phyloP scores from a whole-genome alignment of 2,113 vertebrate species.

The Tapirus terrestris region DNA sequence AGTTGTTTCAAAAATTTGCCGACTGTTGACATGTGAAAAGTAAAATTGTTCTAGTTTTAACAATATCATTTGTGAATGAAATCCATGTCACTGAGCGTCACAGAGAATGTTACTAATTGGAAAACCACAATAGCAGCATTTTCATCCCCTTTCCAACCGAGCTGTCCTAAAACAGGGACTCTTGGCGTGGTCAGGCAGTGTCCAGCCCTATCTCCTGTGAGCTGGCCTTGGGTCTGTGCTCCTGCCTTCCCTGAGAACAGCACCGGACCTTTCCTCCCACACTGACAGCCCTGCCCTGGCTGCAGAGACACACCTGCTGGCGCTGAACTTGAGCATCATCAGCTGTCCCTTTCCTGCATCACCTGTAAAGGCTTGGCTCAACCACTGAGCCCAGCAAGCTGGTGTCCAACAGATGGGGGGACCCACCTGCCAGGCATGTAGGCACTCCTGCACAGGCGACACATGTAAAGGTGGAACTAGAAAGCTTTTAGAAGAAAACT shows the following conservation, averaged over 20 bases:
- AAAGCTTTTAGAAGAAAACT: too few species aligned
- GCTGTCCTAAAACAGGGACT: too few species aligned
- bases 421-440: not conserved
- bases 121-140: not conserved
- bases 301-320: not conserved
- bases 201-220: too few species aligned
- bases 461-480: too few species aligned
- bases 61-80: not conserved
- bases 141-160: too few species aligned
- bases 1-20: not conserved
- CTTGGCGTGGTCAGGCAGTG: not conserved
- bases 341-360: too few species aligned
- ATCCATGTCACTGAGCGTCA: too few species aligned
- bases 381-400: rapidly evolving
- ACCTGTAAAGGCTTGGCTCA: not conserved
- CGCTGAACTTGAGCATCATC: too few species aligned
- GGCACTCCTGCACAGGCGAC: not conserved
- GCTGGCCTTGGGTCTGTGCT: not conserved
- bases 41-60: not conserved
- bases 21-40: not conserved
- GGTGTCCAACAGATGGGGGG: not conserved
- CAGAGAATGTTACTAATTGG: not conserved
- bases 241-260: not conserved
- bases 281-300: not conserved
- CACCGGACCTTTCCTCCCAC: not conserved